Evolutionary conservation across 2,888 invertebrate species (phyloP).

Genomic region (Xanthostigma xanthostigma): DNA sequence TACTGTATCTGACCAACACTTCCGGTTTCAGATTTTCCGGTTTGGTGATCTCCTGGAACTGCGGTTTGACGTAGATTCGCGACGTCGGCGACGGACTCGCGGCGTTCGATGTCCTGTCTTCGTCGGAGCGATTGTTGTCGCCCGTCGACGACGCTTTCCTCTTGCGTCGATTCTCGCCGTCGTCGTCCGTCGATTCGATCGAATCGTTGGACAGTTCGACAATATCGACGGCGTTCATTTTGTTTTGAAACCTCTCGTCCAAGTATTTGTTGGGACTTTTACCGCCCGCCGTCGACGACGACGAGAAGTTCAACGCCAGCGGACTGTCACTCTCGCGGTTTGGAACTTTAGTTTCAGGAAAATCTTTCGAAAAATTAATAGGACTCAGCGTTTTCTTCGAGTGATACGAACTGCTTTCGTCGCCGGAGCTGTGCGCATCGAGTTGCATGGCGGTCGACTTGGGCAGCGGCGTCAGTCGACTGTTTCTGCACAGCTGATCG

Average conservation of each 20-base stretch:
- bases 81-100: slow-evolving; percentile 16
- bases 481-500: slow-evolving; percentile 50
- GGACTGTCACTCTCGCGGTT: neutral
- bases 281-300: slow-evolving; percentile 7
- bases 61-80: slow-evolving; percentile 26
- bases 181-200: slow-evolving; percentile 19
- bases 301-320: slow-evolving; percentile 6
- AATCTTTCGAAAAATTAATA: slow-evolving; percentile 22
- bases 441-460: slow-evolving; percentile 20
- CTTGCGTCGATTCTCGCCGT: slow-evolving; percentile 8
- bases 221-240: slow-evolving; percentile 20
- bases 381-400: slow-evolving; percentile 23
- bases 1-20: slow-evolving; percentile 28
- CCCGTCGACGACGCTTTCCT: slow-evolving; percentile 5
- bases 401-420: slow-evolving; percentile 24
- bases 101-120: slow-evolving; percentile 3
- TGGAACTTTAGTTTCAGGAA: slow-evolving; percentile 3
- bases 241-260: slow-evolving; percentile 5
- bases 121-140: slow-evolving; percentile 2
- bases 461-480: slow-evolving; percentile 35
- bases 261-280: slow-evolving; percentile 9
- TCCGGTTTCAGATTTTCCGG: slow-evolving; percentile 30
- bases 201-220: slow-evolving; percentile 30
- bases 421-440: slow-evolving; percentile 30
- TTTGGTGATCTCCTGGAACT: slow-evolving; percentile 26